These are phyloP conservation scores for Xylophagus ater DNA, from an alignment of 2,888 invertebrate species.

Conservation along the genomic window DNA sequence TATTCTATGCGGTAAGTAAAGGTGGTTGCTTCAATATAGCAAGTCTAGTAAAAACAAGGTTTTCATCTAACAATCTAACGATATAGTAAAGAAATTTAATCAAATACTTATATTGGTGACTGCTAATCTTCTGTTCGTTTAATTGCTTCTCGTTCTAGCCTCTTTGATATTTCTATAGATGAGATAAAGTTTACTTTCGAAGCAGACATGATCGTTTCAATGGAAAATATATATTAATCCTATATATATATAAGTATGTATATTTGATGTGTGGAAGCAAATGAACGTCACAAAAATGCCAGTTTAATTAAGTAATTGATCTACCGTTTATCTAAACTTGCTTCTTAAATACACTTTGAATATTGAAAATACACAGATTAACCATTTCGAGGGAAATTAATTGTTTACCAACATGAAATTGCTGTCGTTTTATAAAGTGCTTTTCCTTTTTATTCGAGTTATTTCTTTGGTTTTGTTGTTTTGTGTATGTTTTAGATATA, in stretches of 20 bases:
- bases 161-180: background rate
- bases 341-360: slow-evolving; percentile 11
- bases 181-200: background rate
- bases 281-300: slow-evolving; percentile 2
- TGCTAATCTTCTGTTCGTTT: slow-evolving; percentile 14
- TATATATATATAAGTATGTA: background rate
- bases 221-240: no score
- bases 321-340: slow-evolving; percentile 15
- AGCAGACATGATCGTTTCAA: slow-evolving; percentile 1
- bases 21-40: no score
- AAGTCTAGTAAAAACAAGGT: no score
- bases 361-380: slow-evolving; percentile 14
- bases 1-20: no score
- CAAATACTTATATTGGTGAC: slow-evolving; percentile 17
- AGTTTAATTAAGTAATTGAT: slow-evolving; percentile 19
- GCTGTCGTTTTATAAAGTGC: no score
- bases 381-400: slow-evolving; percentile 17
- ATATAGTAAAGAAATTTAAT: slow-evolving; percentile 13
- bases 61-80: slow-evolving; percentile 1
- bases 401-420: slow-evolving; percentile 17
- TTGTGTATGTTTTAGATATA: no score
- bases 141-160: slow-evolving; percentile 11
- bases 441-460: no score
- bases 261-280: slow-evolving; percentile 1
- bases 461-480: no score